A percentile compares a stretch with the other conserved stretches of the same genome.
These are phyloP conservation scores for Ceratotherium simum DNA, from an alignment of 2,113 vertebrate genomes.

Conservation along the genomic window DNA sequence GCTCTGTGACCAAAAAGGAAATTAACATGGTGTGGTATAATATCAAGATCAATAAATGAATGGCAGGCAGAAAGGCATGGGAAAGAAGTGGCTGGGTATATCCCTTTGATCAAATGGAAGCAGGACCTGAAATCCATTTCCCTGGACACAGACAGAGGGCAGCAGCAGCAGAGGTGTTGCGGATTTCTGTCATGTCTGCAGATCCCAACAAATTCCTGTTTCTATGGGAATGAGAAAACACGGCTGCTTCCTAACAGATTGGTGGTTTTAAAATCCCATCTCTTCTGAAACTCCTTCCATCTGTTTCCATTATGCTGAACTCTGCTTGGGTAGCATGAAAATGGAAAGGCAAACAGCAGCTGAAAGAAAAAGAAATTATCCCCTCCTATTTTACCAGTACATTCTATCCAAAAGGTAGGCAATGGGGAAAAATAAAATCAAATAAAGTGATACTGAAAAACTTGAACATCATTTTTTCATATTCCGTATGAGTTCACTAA, in stretches of 20 bases:
- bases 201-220: neutral
- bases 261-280: constrained; percentile 7
- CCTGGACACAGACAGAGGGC: neutral
- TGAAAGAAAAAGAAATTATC: constrained; percentile 4
- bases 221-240: constrained; percentile 53
- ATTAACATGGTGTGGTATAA: neutral
- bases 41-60: neutral
- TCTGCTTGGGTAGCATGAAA: neutral
- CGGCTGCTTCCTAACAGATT: constrained; percentile 31
- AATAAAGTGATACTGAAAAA: neutral
- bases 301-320: constrained; percentile 27
- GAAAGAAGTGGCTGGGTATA: neutral
- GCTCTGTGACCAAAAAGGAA: neutral
- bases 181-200: neutral
- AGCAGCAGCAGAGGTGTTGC: neutral
- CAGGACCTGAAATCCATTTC: neutral
- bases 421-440: neutral
- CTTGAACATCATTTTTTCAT: neutral
- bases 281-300: constrained; percentile 23
- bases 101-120: neutral
- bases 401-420: neutral
- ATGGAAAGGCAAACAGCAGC: neutral
- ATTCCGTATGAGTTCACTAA: neutral
- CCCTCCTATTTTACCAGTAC: neutral
- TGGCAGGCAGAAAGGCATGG: neutral